Evolutionary conservation across 2,888 invertebrate species (phyloP), one percentile per base, ranked within the genome.

Genomic region (Polymixis flavicincta): DNA sequence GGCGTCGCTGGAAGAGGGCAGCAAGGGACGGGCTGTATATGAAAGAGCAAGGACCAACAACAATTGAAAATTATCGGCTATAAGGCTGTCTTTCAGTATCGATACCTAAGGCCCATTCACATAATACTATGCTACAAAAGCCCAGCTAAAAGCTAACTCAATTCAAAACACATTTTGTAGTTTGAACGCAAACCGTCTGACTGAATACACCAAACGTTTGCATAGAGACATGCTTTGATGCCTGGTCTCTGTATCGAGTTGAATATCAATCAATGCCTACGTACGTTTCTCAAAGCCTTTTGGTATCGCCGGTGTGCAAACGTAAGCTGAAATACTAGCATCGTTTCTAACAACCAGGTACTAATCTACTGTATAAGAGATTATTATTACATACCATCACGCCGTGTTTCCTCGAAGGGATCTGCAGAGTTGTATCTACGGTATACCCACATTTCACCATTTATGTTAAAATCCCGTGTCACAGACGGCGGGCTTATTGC

Each of bases 231-330:
- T 55, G 79, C 80, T 78, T 73, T 66, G 80, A 78, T 57, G 28
- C 32, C 42, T 74, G 45, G 19, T 19, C 8, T 25, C 55, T 61
- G 59, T 78, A 65, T 54, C 64, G 64, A 74, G 50, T 80, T 66
- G 74, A 32, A 67, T 74, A 78, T 79, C 78, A 73, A 74, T 74
- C 78, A 45, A 57, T 79, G 74, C 50, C 74, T 25, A 61, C 25
- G 17, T 22, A 37, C 50, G 61, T 22, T 42, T n/a, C 74, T 63
- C 80, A 78, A 78, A 80, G 78, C 50, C 50, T 73, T 70, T 65
- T 32, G 25, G 37, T 65, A 19, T 45, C 22, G 50, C 42, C 25
- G 50, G 25, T 4, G 57, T 42, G 25, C 64, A 78, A 45, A 68
- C 22, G 28, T 68, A 2, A 60, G 14, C 60, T 68, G 32, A 52